Evolutionary conservation across 2,797 vertebrate species (phyloP).

Genomic region (Lepus townsendii): DNA sequence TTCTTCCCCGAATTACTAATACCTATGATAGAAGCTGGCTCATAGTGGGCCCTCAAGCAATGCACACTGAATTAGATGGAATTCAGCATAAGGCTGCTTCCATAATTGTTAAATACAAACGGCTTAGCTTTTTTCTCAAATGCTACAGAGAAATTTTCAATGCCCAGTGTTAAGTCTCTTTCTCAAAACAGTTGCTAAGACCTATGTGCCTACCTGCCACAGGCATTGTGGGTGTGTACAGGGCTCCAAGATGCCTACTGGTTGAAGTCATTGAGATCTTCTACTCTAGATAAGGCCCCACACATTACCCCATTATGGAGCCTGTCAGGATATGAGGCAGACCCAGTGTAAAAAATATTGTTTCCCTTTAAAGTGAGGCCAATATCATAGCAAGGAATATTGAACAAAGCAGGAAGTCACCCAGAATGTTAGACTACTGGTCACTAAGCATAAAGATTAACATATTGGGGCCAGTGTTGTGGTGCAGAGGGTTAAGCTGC

Average conservation of each 20-base stretch:
- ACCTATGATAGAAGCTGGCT: background rate
- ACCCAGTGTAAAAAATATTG: conserved; percentile 32
- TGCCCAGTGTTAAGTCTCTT: background rate
- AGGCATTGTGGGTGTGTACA: background rate
- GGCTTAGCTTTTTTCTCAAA: conserved; percentile 56
- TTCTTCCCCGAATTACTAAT: background rate
- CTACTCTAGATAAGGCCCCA: background rate
- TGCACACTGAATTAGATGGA: conserved; percentile 1
- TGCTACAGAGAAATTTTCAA: background rate
- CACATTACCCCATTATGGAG: background rate
- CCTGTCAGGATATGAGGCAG: conserved; percentile 28
- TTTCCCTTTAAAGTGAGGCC: conserved; percentile 53
- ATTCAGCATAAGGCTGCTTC: conserved; percentile 44
- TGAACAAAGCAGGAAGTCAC: conserved; percentile 42
- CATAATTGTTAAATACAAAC: conserved; percentile 58
- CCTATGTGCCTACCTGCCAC: background rate
- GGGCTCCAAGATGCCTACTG: background rate
- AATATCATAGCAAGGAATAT: conserved; percentile 58
- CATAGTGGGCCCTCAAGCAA: background rate
- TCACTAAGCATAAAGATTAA: conserved; percentile 30
- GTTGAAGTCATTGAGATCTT: conserved; percentile 1
- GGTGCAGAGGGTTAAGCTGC: too few relatives aligned
- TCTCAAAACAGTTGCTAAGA: background rate
- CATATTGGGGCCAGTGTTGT: background rate
- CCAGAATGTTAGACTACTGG: conserved; percentile 7